Percentiles rank a stretch among this genome's conserved stretches.
These are phyloP conservation scores for Lutraria lutraria DNA, from an alignment of 2,888 invertebrate genomes.

Conservation along the genomic window DNA sequence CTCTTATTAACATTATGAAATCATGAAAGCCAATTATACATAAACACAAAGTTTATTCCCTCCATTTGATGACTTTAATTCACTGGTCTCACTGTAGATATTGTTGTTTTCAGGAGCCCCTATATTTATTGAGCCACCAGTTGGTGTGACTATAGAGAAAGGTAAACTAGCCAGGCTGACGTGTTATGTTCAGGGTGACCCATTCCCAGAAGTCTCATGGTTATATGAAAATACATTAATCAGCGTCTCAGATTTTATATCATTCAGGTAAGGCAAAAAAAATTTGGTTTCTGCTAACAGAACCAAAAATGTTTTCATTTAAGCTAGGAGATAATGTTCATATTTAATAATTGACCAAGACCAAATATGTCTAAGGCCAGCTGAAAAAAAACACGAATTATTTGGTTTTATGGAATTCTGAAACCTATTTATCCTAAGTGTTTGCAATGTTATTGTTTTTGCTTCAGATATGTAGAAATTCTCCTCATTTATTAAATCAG, in stretches of 20 bases:
- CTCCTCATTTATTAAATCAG: too few species aligned
- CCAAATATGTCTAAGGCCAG: too few species aligned
- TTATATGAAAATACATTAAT: constrained; percentile 73
- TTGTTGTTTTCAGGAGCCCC: constrained; percentile 77
- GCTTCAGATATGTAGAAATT: too few species aligned
- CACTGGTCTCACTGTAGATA: constrained; percentile 73
- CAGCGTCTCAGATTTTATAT: constrained; percentile 64
- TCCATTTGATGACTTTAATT: constrained; percentile 77
- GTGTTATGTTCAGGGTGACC: constrained; percentile 80
- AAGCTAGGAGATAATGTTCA: too few species aligned
- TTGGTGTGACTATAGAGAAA: constrained; percentile 74
- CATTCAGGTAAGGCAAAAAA: constrained; percentile 71
- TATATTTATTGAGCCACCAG: constrained; percentile 79
- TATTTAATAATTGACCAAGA: too few species aligned
- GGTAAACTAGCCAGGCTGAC: constrained; percentile 78
- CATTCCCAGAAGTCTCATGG: constrained; percentile 81
- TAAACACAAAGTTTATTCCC: background rate
- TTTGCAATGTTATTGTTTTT: too few species aligned
- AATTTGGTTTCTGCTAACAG: background rate
- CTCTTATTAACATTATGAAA: too few species aligned
- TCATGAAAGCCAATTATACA: too few species aligned
- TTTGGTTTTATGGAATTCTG: too few species aligned
- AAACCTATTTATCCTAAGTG: too few species aligned
- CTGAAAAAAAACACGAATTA: too few species aligned
- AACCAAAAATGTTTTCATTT: too few species aligned